Evolutionary conservation across 2,888 invertebrate genomes (phyloP).

Genomic region (Lepidocyrtinus sp.): DNA sequence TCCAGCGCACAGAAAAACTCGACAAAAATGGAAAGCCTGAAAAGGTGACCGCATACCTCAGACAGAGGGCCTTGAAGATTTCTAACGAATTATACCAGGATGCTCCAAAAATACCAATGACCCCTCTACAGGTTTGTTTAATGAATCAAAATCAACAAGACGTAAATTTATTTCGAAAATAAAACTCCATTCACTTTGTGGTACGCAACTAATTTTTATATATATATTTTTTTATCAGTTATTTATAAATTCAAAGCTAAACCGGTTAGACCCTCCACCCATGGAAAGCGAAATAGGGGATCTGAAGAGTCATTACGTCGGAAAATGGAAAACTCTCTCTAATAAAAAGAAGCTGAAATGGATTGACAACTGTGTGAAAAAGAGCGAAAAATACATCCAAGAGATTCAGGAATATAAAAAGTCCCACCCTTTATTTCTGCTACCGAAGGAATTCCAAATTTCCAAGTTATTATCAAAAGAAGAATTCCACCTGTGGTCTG

Average conservation of each 20-base stretch:
- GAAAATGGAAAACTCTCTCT: slow-evolving; percentile 54
- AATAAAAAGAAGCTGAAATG: slow-evolving; percentile 63
- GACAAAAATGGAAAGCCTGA: slow-evolving; percentile 29
- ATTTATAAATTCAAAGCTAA: slow-evolving; percentile 63
- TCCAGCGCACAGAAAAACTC: neutral
- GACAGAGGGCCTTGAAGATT: slow-evolving; percentile 5
- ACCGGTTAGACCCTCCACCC: slow-evolving; percentile 51
- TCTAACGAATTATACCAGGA: slow-evolving; percentile 50
- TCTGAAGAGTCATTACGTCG: slow-evolving; percentile 46
- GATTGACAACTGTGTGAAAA: slow-evolving; percentile 57
- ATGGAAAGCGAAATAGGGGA: slow-evolving; percentile 38
- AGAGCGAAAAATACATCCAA: slow-evolving; percentile 38
- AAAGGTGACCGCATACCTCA: no score
- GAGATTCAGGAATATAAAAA: slow-evolving; percentile 58
- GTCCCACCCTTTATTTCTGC: slow-evolving; percentile 46
- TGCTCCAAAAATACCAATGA: slow-evolving; percentile 60
- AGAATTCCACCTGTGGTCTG: slow-evolving; percentile 65
- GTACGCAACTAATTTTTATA: no score
- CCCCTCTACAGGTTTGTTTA: slow-evolving; percentile 56
- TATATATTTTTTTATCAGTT: slow-evolving; percentile 41
- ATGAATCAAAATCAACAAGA: slow-evolving; percentile 18
- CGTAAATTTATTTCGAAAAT: no score
- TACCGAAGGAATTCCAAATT: slow-evolving; percentile 39
- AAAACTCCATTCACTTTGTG: no score
- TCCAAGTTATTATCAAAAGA: slow-evolving; percentile 45